Evolutionary conservation across 2,888 invertebrate genomes (phyloP).

Genomic region (Stenchaetothrips biformis): DNA sequence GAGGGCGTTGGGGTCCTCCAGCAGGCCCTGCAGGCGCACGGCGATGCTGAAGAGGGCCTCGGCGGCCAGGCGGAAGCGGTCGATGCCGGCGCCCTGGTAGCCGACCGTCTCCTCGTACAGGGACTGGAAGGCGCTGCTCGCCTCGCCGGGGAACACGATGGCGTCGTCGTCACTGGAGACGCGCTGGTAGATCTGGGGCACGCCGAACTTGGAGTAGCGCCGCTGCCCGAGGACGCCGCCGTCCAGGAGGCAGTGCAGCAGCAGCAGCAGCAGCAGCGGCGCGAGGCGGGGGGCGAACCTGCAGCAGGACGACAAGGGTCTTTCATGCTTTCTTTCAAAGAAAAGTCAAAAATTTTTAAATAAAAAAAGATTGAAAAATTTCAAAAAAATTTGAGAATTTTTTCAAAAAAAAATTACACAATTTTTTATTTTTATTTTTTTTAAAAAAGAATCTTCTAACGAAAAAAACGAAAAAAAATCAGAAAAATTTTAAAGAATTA

Average conservation of each 20-base stretch:
- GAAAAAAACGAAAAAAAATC: no score
- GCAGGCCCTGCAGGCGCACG: slow-evolving; percentile 42
- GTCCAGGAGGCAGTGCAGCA: neutral
- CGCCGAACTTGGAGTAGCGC: slow-evolving; percentile 22
- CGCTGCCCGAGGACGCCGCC: neutral
- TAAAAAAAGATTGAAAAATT: neutral
- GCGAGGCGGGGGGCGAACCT: neutral
- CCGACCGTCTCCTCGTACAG: slow-evolving; percentile 4
- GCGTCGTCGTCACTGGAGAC: neutral
- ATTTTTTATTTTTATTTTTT: no score
- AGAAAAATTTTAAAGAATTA: no score
- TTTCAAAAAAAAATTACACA: no score
- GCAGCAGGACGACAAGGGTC: neutral
- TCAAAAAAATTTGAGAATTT: no score
- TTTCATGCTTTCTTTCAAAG: no score
- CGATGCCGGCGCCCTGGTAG: slow-evolving; percentile 5
- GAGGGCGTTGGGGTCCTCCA: slow-evolving; percentile 38
- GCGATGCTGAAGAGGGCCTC: slow-evolving; percentile 46
- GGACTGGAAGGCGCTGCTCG: slow-evolving; percentile 9
- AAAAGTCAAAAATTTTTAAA: neutral
- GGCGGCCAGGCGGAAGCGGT: slow-evolving; percentile 38
- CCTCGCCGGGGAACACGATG: slow-evolving; percentile 17
- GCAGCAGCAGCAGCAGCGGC: neutral
- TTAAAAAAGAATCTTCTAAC: no score
- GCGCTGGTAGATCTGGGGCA: slow-evolving; percentile 15